Evolutionary conservation across 2,888 invertebrate genomes (phyloP), one percentile per base, ranked within the genome.

Genomic region (Eucera pruinosa): DNA sequence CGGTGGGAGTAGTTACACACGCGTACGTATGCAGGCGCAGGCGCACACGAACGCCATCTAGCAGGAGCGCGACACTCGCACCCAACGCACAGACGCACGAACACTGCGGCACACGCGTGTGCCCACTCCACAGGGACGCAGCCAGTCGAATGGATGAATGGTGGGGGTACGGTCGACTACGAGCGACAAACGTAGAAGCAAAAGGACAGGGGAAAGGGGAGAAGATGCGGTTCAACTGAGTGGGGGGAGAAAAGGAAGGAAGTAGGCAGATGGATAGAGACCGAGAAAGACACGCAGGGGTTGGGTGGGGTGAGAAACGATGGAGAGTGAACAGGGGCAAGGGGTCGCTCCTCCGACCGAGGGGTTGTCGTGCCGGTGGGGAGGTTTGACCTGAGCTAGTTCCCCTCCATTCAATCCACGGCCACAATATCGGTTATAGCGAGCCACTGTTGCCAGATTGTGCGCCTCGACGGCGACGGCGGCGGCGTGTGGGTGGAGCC

Each of bases 361-460:
- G 81, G 85, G 84, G 85, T 85, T 87, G 85, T 74, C 86, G 80
- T 71, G 78, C 72, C 77, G 82, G 86, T 81, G 89, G 90, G 90
- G 90, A 89, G 89, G 89, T 90, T 91, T 91, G 91, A 91, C 90
- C 91, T 89, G 91, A 90, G 91, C 91, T 89, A 91, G 91, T 91
- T 91, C 91, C 91, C 91, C 91, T 91, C 91, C 91, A 89, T 91
- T 91, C 91, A 90, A 91, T 91, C 90, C 90, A 89, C 88, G 89
- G 91, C 90, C 91, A 90, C 89, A 88, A 90, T 90, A 91, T 91
- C 90, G 91, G 91, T 91, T 91, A 90, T 91, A 91, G 89, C 89
- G 89, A 87, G 89, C 90, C 90, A 90, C 89, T 90, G 90, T 90
- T 90, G 90, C 90, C 90, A 90, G 90, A 90, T 90, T 90, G 90